A percentile compares a stretch with the other conserved stretches of the same genome.
Conservation (phyloP, 2,113 vertebrate genomes). For the Spea multiplicata region DNA sequence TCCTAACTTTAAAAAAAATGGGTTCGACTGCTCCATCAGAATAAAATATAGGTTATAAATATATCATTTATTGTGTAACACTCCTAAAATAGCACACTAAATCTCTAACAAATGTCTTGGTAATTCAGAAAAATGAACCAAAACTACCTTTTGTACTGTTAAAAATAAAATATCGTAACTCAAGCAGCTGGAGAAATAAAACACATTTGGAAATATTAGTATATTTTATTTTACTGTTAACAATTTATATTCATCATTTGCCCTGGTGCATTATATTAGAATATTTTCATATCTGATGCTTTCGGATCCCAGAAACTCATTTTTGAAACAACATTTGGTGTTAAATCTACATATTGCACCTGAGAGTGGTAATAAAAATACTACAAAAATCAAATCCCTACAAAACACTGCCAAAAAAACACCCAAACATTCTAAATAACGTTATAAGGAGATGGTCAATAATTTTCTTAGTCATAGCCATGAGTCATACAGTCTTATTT, state of each 20-base stretch:
- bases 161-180: no score
- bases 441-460: constrained; percentile 38
- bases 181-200: no score
- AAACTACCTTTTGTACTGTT: no score
- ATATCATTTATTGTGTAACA: no score
- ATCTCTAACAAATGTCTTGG: no score
- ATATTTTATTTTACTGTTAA: neutral
- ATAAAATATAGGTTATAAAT: no score
- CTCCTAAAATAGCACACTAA: no score
- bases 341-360: constrained; percentile 10
- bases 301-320: neutral
- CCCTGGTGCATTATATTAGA: neutral
- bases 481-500: constrained; percentile 41
- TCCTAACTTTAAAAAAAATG: no score
- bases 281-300: neutral
- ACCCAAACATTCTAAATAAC: constrained; percentile 32
- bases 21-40: no score
- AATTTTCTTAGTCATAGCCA: constrained; percentile 31
- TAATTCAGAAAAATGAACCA: no score
- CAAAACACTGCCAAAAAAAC: constrained; percentile 13
- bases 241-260: neutral
- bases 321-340: constrained; percentile 16
- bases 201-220: neutral
- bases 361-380: constrained; percentile 14
- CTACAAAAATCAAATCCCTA: constrained; percentile 12